phyloP scores from a whole-genome alignment of 2,888 invertebrate genomes.

The Hypsopygia costalis region DNA sequence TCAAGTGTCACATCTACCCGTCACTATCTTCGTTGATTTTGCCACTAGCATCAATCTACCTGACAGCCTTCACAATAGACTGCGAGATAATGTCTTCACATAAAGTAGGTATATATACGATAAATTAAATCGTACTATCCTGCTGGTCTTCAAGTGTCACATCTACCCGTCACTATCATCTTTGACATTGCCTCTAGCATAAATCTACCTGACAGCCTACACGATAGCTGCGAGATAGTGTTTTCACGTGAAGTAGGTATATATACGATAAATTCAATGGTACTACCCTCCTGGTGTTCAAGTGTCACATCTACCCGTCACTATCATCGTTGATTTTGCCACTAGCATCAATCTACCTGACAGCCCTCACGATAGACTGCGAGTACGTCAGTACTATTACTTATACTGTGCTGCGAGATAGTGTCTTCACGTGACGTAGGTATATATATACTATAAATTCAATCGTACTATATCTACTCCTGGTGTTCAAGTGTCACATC shows the following conservation, averaged over 20 bases:
- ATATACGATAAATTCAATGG: too few species aligned
- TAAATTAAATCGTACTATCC: too few species aligned
- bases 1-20: neutral
- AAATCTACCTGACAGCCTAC: constrained; percentile 55
- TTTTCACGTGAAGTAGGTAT: constrained; percentile 71
- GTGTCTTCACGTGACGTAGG: constrained; percentile 69
- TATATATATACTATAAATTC: too few species aligned
- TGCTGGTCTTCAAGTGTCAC: neutral
- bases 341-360: constrained; percentile 55
- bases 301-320: neutral
- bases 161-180: constrained; percentile 19
- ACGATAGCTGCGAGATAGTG: constrained; percentile 60
- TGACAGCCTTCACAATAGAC: constrained; percentile 58
- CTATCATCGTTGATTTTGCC: constrained; percentile 40
- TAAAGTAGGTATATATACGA: too few species aligned
- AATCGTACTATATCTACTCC: too few species aligned
- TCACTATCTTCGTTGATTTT: constrained; percentile 32
- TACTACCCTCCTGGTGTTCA: neutral
- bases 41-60: constrained; percentile 54
- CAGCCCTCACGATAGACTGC: constrained; percentile 59
- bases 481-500: too few species aligned
- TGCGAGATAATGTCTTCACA: constrained; percentile 71
- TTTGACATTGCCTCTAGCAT: constrained; percentile 48
- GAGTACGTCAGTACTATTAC: too few species aligned
- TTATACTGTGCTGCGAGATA: too few species aligned